Conservation (phyloP, 2,113 vertebrate genomes). For the Plectropomus leopardus region DNA sequence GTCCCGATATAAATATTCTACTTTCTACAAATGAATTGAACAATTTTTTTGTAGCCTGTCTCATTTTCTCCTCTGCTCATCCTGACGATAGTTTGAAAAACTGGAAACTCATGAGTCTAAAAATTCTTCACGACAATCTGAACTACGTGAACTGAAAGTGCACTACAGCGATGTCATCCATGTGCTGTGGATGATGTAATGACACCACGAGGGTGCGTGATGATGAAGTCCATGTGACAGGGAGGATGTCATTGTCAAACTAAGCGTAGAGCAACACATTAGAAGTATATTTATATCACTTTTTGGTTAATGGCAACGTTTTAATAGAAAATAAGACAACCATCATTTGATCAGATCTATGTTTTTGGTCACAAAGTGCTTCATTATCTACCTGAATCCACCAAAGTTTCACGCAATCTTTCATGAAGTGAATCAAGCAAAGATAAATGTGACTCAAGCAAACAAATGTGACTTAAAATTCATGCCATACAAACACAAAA, state of each 20-base stretch:
- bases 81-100: background rate
- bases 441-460: background rate
- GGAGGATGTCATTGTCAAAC: slow-evolving; percentile 24
- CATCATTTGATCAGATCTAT: background rate
- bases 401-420: background rate
- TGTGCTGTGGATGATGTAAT: slow-evolving; percentile 20
- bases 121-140: background rate
- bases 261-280: background rate
- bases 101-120: background rate
- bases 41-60: background rate
- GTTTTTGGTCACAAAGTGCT: background rate
- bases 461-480: background rate
- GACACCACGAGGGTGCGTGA: background rate
- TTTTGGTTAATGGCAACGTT: background rate
- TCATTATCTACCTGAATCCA: background rate
- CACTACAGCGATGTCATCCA: slow-evolving; percentile 7
- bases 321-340: background rate
- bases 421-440: background rate
- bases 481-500: slow-evolving; percentile 5
- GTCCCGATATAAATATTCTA: background rate
- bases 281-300: background rate
- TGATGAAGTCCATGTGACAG: slow-evolving; percentile 23
- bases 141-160: background rate
- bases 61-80: background rate
- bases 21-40: background rate